Conservation (phyloP, 1,140 invertebrate species). For the Penaeus chinensis region DNA sequence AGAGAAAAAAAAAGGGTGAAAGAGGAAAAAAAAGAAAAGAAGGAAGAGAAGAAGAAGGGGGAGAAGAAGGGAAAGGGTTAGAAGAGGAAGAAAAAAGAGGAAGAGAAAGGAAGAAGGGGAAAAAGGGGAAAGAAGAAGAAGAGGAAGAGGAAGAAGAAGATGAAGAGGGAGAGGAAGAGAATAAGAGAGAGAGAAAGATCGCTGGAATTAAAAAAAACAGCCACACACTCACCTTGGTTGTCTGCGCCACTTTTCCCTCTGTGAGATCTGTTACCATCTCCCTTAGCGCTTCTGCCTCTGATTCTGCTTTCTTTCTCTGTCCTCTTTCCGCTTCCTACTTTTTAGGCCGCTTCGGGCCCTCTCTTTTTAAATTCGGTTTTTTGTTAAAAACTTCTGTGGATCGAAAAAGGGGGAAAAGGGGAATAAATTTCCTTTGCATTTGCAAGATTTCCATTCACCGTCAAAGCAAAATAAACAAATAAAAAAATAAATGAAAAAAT, state of each 20-base stretch:
- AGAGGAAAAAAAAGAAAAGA: too few relatives aligned
- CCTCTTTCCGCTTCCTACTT: background rate
- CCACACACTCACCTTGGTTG: slow-evolving; percentile 47
- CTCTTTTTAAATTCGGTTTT: slow-evolving; percentile 38
- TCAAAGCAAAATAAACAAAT: too few relatives aligned
- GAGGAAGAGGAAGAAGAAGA: too few relatives aligned
- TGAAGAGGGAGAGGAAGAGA: background rate
- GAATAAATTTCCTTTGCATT: background rate
- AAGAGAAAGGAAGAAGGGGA: too few relatives aligned
- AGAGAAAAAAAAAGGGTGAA: too few relatives aligned
- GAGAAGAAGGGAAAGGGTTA: too few relatives aligned
- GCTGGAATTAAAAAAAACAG: background rate
- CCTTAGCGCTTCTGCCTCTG: slow-evolving; percentile 35
- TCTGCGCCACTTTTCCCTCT: slow-evolving; percentile 56
- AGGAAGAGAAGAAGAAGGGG: too few relatives aligned
- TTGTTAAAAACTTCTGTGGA: slow-evolving; percentile 48
- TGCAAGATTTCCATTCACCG: background rate
- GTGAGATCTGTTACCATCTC: slow-evolving; percentile 61
- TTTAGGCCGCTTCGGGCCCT: slow-evolving; percentile 12
- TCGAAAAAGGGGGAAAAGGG: background rate
- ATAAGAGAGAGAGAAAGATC: background rate
- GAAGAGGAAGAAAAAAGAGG: too few relatives aligned
- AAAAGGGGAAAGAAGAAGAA: too few relatives aligned
- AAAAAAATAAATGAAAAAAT: background rate
- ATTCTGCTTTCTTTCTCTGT: background rate